Base-by-base conservation (phyloP, 2,888 invertebrate genomes). In the Oxycera nigricornis region DNA sequence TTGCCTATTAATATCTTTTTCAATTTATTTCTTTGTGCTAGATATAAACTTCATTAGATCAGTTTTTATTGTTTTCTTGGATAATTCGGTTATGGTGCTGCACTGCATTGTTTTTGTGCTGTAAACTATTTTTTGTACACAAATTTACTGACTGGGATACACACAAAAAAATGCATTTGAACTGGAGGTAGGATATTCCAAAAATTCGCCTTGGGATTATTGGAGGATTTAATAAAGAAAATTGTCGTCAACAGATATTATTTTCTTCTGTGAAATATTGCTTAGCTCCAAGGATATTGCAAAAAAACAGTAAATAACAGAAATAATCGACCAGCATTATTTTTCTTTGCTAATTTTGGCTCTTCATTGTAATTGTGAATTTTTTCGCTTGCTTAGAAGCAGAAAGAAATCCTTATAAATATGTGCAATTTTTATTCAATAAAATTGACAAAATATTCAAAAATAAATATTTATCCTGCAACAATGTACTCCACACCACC, bases 181-280 rank as follows among this genome's bases (percentile, higher is more conserved):
- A 20, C 2, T 4, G 24, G 3, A 55, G 6, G 55, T 6, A 55
- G 24, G 2, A 4, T 24, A 11, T 9, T 14, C 6, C 2, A 55
- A 55, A 55, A n/a, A 22, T 11, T 35, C 24, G 39, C 20, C 39
- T 30, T 39, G 65, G 35, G 65, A 11, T 6, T 41, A 24, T 22
- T 20, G 2, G 52, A 70, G 31, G 55, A 31, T 76, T 76, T 74
- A 73, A 76, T 75, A 76, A 75, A 70, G 70, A 76, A 76, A 73
- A 76, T 76, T 76, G 76, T 76, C 76, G 67, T 73, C 70, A 75
- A 52, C 76, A 76, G 76, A 76, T 73, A 62, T 75, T 41, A n/a
- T n/a, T n/a, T n/a, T n/a, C n/a, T n/a, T n/a, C n/a, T n/a, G n/a
- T n/a, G 22, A 55, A 55, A 55, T 55, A 20, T 14, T 22, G 20